A percentile compares a stretch with the other conserved stretches of the same genome.
These are phyloP conservation scores for Donacobius atricapilla DNA, from an alignment of 2,113 vertebrate genomes.

Conservation along the genomic window DNA sequence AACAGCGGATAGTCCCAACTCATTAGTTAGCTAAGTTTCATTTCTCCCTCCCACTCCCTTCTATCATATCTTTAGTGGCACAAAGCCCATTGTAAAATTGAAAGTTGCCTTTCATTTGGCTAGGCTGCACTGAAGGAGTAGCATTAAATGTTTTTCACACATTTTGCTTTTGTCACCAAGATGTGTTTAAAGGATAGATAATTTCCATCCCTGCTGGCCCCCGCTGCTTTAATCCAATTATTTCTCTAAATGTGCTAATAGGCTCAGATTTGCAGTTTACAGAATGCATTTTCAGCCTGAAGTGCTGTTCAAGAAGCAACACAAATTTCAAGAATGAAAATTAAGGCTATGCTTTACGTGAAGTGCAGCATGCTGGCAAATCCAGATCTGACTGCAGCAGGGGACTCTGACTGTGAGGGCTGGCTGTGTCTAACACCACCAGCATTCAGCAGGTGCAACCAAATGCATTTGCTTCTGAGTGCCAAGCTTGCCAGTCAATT, in stretches of 20 bases:
- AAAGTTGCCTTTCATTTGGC: not conserved
- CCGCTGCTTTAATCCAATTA: constrained; percentile 13
- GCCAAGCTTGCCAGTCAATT: not conserved
- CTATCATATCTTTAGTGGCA: not conserved
- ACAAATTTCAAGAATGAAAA: not conserved
- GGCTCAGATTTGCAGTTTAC: constrained; percentile 26
- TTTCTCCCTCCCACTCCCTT: constrained; percentile 32
- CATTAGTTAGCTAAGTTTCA: constrained; percentile 29
- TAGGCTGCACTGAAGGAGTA: not conserved
- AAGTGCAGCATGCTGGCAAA: not conserved
- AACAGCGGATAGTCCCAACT: not conserved
- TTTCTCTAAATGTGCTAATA: constrained; percentile 19
- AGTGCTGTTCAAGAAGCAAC: not conserved
- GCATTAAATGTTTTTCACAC: not conserved
- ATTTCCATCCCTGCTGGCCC: not conserved
- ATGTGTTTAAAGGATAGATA: constrained; percentile 5
- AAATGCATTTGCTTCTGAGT: not conserved
- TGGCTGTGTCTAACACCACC: not conserved
- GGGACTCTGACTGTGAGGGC: not conserved
- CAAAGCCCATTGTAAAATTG: constrained; percentile 15
- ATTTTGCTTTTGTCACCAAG: not conserved
- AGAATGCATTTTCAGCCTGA: not conserved
- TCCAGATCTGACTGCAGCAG: not conserved
- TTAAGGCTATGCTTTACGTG: not conserved
- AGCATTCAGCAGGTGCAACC: not conserved